Evolutionary conservation across 2,113 vertebrate genomes (phyloP).

Genomic region (Engraulis encrasicolus): DNA sequence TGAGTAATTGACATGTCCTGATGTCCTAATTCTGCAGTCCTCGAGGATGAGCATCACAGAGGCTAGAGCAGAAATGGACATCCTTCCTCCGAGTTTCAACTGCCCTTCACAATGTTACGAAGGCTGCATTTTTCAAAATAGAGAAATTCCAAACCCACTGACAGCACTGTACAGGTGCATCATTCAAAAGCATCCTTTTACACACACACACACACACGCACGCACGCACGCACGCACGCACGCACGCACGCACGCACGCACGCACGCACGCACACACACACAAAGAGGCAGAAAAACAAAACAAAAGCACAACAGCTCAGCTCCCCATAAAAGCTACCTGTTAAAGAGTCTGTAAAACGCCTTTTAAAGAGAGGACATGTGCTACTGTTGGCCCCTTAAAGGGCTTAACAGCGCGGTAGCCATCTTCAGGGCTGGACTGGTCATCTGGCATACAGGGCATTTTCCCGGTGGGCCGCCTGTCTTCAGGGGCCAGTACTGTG

Average conservation of each 20-base stretch:
- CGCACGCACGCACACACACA: neutral
- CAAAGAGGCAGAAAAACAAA: neutral
- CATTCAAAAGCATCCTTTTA: neutral
- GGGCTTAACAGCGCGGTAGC: neutral
- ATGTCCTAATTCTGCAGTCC: too few relatives aligned
- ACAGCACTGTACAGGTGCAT: neutral
- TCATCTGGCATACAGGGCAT: too few relatives aligned
- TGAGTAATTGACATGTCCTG: too few relatives aligned
- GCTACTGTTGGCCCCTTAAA: neutral
- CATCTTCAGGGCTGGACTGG: too few relatives aligned
- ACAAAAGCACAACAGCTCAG: too few relatives aligned
- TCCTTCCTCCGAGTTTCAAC: too few relatives aligned
- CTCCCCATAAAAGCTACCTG: neutral
- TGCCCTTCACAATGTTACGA: neutral
- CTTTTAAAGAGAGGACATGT: neutral
- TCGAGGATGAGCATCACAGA: too few relatives aligned
- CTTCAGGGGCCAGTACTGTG: too few relatives aligned
- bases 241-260: too few relatives aligned
- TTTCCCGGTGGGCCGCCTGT: too few relatives aligned
- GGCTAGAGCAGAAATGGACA: too few relatives aligned
- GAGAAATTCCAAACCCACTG: too few relatives aligned
- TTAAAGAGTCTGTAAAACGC: slow-evolving; percentile 15
- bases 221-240: neutral
- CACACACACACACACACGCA: neutral
- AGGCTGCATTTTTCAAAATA: neutral